Conservation (phyloP, 2,113 vertebrate species). For the Zosterops hypoxanthus region DNA sequence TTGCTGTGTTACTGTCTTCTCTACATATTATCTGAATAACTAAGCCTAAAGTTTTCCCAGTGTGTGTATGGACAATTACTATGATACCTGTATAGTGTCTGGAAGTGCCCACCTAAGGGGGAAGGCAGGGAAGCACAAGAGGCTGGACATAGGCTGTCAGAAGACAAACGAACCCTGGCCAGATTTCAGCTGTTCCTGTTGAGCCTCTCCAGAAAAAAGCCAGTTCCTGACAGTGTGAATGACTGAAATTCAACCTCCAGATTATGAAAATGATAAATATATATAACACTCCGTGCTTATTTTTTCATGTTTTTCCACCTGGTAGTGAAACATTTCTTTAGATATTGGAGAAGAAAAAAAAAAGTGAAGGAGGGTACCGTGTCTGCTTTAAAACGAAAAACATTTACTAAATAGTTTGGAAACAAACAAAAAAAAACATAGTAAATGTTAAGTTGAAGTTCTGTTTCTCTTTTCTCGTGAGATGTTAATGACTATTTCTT, state of each 20-base stretch:
- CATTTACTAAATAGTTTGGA: background rate
- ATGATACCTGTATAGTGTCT: background rate
- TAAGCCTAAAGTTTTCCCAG: background rate
- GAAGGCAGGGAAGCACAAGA: background rate
- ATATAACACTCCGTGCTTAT: background rate
- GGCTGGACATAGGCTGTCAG: rapidly evolving
- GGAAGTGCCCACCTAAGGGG: background rate
- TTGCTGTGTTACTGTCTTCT: background rate
- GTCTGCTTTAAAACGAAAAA: background rate
- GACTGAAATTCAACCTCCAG: background rate
- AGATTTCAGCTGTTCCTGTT: background rate
- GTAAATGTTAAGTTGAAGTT: background rate
- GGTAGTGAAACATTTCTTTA: constrained; percentile 1
- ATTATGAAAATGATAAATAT: background rate
- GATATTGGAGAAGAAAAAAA: background rate
- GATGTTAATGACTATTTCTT: background rate
- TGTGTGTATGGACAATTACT: background rate
- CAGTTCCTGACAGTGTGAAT: background rate
- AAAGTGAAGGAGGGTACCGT: background rate
- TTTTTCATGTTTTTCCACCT: background rate
- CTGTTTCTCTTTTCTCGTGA: background rate
- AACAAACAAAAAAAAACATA: background rate
- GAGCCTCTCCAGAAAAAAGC: background rate
- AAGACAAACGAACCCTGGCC: background rate
- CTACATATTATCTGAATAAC: background rate